These are phyloP conservation scores for Psylliodes chrysocephalus DNA, from an alignment of 2,888 invertebrate genomes.

Conservation along the genomic window DNA sequence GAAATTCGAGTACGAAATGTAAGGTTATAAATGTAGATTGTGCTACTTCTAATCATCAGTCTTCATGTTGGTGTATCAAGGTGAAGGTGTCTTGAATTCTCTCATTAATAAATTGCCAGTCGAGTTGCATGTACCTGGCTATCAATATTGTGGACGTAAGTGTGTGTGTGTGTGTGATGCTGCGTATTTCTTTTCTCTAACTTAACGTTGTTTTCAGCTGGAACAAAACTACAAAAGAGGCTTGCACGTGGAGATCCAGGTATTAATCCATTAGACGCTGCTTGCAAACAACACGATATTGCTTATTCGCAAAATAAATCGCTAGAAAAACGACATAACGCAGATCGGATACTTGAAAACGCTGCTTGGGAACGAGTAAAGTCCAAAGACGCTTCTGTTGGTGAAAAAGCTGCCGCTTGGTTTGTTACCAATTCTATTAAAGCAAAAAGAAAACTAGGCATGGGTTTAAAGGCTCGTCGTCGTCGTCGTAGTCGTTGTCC, in stretches of 20 bases:
- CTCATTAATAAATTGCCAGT: constrained; percentile 41
- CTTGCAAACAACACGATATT: constrained; percentile 55
- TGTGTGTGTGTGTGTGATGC: neutral
- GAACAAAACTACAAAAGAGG: constrained; percentile 48
- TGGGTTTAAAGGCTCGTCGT: constrained; percentile 22
- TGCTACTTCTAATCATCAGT: no score
- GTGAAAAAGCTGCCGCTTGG: constrained; percentile 54
- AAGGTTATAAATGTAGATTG: no score
- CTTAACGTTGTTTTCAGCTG: no score
- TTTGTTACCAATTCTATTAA: constrained; percentile 44
- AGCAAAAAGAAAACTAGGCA: constrained; percentile 32
- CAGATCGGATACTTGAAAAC: no score
- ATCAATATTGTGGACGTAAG: constrained; percentile 48
- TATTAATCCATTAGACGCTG: constrained; percentile 54
- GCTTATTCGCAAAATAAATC: constrained; percentile 47
- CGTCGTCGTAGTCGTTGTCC: neutral
- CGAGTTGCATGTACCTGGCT: constrained; percentile 41
- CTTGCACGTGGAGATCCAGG: constrained; percentile 55
- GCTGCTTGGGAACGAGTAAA: no score
- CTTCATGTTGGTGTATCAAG: constrained; percentile 3
- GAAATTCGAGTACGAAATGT: neutral
- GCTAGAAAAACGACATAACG: constrained; percentile 50
- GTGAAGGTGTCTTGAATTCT: constrained; percentile 37
- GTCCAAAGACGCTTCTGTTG: constrained; percentile 42
- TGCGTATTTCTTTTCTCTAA: no score